These are phyloP conservation scores for Clunio marinus DNA, from an alignment of 2,888 invertebrate genomes.

Conservation along the genomic window DNA sequence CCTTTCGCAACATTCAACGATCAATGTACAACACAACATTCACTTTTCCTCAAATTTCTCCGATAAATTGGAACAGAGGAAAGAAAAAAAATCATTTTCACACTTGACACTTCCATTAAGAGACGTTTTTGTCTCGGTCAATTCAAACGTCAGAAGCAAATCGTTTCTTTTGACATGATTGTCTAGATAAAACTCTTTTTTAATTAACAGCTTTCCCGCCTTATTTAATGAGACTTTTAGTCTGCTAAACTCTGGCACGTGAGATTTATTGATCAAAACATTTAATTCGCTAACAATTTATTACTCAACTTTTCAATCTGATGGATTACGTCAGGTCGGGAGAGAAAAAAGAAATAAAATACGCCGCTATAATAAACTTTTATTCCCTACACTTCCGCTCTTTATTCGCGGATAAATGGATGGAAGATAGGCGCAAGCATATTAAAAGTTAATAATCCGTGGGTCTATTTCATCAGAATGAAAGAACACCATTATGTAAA, in stretches of 20 bases:
- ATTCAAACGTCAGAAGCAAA: background rate
- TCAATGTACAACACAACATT: background rate
- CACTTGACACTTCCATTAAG: background rate
- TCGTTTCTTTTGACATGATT: background rate
- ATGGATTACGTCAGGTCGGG: too few relatives aligned
- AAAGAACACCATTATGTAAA: background rate
- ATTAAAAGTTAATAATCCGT: background rate
- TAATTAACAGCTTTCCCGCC: too few relatives aligned
- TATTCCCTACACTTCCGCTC: background rate
- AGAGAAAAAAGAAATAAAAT: too few relatives aligned
- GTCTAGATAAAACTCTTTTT: background rate
- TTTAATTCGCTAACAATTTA: background rate
- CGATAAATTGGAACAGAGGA: background rate
- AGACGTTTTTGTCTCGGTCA: background rate
- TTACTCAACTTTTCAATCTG: too few relatives aligned
- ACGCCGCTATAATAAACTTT: background rate
- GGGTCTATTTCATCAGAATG: background rate
- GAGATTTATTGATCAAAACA: background rate
- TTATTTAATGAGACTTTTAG: background rate
- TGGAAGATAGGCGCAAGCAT: background rate
- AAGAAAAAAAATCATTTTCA: background rate
- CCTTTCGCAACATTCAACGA: too few relatives aligned
- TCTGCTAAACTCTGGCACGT: background rate
- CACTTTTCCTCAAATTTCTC: background rate
- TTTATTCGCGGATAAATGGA: background rate